A percentile compares a stretch with the other conserved stretches of the same genome.
Evolutionary conservation across 2,113 vertebrate species (phyloP).

Genomic region (Columbina picui): DNA sequence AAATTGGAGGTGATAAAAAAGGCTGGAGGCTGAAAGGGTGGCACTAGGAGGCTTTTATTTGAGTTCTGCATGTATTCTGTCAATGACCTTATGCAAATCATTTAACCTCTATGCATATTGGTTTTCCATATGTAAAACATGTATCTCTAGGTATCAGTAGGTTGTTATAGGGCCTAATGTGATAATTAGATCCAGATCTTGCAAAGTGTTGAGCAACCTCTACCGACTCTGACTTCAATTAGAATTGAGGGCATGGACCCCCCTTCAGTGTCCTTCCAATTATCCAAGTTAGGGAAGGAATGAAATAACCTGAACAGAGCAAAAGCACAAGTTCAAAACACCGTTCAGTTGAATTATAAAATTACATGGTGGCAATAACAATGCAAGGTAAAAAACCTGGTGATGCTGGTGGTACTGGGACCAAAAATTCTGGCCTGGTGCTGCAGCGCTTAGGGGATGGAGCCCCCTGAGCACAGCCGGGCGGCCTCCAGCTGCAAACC

Average conservation of each 20-base stretch:
- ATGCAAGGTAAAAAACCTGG: not conserved
- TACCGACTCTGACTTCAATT: slow-evolving; percentile 32
- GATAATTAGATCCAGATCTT: slow-evolving; percentile 57
- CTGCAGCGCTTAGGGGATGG: not conserved
- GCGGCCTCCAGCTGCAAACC: not conserved
- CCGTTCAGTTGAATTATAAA: not conserved
- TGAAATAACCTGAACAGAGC: not conserved
- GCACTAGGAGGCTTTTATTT: slow-evolving; percentile 47
- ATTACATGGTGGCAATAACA: not conserved
- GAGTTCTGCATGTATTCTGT: slow-evolving; percentile 7
- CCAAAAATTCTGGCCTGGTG: not conserved
- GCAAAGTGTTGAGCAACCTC: not conserved
- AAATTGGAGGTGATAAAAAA: slow-evolving; percentile 36
- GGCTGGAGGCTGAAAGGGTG: slow-evolving; percentile 23
- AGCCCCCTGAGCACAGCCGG: not conserved
- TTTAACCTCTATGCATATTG: slow-evolving; percentile 53
- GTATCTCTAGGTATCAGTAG: not conserved
- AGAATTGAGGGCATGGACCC: not conserved
- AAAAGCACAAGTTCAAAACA: not conserved
- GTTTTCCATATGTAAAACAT: slow-evolving; percentile 8
- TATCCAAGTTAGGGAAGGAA: not conserved
- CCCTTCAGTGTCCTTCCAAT: not conserved
- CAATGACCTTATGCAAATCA: slow-evolving; percentile 63
- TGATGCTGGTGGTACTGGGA: not conserved
- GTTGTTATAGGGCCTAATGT: slow-evolving; percentile 5